phyloP scores from a whole-genome alignment of 2,113 vertebrate species.

The Antechinus stuartii region DNA sequence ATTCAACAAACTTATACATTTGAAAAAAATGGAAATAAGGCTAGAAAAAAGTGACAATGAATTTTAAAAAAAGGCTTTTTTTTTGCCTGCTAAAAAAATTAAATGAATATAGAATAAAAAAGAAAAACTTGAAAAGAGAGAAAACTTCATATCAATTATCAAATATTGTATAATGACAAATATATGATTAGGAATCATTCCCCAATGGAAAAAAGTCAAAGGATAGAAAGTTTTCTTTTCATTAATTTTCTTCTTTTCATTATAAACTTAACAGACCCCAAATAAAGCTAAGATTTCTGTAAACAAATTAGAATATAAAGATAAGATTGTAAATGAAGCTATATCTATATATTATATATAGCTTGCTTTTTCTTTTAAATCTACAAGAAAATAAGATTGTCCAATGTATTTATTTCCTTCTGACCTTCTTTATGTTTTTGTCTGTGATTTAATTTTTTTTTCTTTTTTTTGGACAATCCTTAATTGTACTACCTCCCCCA shows the following conservation, averaged over 20 bases:
- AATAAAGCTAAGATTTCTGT: neutral
- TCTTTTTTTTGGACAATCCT: neutral
- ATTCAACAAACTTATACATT: neutral
- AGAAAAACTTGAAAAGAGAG: neutral
- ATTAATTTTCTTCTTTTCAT: neutral
- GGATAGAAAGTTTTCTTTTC: neutral
- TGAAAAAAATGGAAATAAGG: neutral
- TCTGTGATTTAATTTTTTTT: neutral
- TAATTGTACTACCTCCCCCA: neutral
- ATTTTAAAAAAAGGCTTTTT: neutral
- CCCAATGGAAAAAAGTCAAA: neutral
- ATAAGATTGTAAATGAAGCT: neutral
- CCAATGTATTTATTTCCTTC: neutral
- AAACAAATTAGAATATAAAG: neutral
- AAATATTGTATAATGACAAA: neutral
- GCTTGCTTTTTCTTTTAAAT: neutral
- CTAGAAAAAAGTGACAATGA: neutral
- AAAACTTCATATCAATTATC: neutral
- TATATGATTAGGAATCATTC: neutral
- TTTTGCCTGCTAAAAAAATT: neutral
- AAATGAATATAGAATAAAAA: neutral
- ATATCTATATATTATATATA: neutral
- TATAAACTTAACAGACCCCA: neutral
- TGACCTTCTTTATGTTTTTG: neutral
- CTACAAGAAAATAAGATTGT: neutral